Evolutionary conservation across 2,888 invertebrate species (phyloP), one percentile per base, ranked within the genome.

Genomic region (Diplazon laetatorius): DNA sequence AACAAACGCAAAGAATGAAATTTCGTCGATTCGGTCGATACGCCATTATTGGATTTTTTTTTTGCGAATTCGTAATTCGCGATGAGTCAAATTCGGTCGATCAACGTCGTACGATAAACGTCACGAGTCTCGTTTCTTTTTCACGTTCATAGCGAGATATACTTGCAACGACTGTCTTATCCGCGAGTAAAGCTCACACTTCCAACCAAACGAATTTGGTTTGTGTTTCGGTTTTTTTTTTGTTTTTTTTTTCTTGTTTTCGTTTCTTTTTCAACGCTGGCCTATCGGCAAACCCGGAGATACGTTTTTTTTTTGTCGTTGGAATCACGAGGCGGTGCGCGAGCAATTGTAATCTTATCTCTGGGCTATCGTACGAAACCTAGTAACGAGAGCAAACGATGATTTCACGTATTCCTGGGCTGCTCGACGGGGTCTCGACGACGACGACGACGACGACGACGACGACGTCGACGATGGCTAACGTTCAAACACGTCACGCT

Each of bases 341-440:
- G n/a, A 52, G 35, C 44, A 12, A 30, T 60, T 22, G 60, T 78
- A 71, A 78, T 78, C 78, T 78, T 75, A 78, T 78, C 78, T 70
- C 44, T 8, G 48, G 66, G 70, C 60, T 71, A 78, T 78, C 59
- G n/a, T 39, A 42, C 69, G 37, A 30, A n/a, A 60, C 71, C 50
- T 65, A 59, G 73, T 60, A 70, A 78, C 78, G 16, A 39, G 14
- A 50, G 25, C 44, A 35, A 46, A 46, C 63, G 69, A 62, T n/a
- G n/a, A n/a, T 70, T 66, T 65, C 62, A 70, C 20, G 8, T 22
- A 70, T 14, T 8, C 37, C 25, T n/a, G 65, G 42, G n/a, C n/a
- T n/a, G n/a, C n/a, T n/a, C n/a, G n/a, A n/a, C n/a, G n/a, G n/a
- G n/a, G n/a, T n/a, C n/a, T n/a, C 37, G 25, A 8, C 2, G 4